Evolutionary conservation across 2,888 invertebrate species (phyloP), one percentile per base, ranked within the genome.

Genomic region (Mythimna pallens): DNA sequence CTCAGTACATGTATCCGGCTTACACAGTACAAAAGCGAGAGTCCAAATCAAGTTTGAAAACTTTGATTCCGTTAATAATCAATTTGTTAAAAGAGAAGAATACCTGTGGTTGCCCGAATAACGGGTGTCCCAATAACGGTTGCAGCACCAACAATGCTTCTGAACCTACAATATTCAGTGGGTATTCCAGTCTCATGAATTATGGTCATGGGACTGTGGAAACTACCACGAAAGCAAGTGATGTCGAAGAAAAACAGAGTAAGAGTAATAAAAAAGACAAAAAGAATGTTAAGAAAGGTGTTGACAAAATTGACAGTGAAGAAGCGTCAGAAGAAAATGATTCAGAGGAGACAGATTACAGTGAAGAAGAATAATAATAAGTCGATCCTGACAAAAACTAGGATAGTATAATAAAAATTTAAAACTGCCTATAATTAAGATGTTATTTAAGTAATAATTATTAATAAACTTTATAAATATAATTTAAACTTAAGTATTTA

Each of bases 1-100:
- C 79, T 40, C 83, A 82, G 34, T 82, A 79, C 67, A 66, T 83
- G 78, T 62, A 77, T 81, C 70, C 82, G 73, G 50, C 82, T 72
- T 65, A 83, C 81, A 72, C 65, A 71, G 30, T 84, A 73, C 73
- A 86, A 69, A 80, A 86, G 72, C 70, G 80, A 72, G 80, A 83
- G 63, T 81, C 92, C 22, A 89, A 92, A 86, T 90, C 91, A 1
- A 92, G 80, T 80, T 87, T 94, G 40, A 94, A 94, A 84, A 72
- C 90, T 30, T 80, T 96, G 36, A 86, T 95, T 3, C 95, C 96
- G 1, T 84, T 95, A n/a, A 89, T 96, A 79, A 82, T 95, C 17
- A 92, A 92, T 76, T 83, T 95, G 62, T 65, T 96, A 36, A 93
- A 92, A 78, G 95, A 96, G 47, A 93, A 88, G 74, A 90, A 87